Percentiles rank a stretch among this genome's conserved stretches.
phyloP scores from a whole-genome alignment of 2,888 invertebrate species.

The Luffia ferchaultella region DNA sequence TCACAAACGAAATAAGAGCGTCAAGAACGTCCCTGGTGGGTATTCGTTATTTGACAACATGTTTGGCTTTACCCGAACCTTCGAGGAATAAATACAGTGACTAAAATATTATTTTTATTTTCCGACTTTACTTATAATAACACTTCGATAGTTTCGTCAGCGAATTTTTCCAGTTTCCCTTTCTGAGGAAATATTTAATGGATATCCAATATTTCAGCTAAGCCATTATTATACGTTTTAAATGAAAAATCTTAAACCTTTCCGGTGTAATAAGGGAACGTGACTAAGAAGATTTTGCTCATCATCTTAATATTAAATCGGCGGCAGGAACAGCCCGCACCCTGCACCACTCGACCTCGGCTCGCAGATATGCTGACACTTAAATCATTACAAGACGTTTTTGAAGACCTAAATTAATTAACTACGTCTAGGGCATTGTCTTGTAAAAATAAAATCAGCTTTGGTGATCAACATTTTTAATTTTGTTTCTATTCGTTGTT shows the following conservation, averaged over 20 bases:
- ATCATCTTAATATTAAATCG: constrained; percentile 46
- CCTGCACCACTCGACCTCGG: not conserved
- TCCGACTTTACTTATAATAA: no score
- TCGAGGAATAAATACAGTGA: no score
- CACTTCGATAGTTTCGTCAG: no score
- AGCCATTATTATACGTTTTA: constrained; percentile 50
- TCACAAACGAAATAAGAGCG: not conserved
- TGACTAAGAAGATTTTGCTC: constrained; percentile 52
- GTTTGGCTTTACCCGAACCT: no score
- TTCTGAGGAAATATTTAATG: not conserved
- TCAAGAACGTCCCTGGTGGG: not conserved
- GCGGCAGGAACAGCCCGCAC: not conserved
- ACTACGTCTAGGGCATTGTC: no score
- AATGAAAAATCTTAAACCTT: constrained; percentile 49
- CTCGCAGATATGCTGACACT: no score
- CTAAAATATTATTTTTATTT: no score
- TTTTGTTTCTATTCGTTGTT: not conserved
- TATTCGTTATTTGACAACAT: no score
- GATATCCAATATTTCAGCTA: constrained; percentile 22
- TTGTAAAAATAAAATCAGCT: no score
- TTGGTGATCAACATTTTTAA: not conserved
- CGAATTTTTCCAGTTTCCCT: not conserved
- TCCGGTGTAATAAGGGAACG: constrained; percentile 49
- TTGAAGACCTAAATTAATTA: no score
- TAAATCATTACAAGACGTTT: no score